Conservation (phyloP, 2,888 invertebrate genomes). For the Terebella lapidaria region DNA sequence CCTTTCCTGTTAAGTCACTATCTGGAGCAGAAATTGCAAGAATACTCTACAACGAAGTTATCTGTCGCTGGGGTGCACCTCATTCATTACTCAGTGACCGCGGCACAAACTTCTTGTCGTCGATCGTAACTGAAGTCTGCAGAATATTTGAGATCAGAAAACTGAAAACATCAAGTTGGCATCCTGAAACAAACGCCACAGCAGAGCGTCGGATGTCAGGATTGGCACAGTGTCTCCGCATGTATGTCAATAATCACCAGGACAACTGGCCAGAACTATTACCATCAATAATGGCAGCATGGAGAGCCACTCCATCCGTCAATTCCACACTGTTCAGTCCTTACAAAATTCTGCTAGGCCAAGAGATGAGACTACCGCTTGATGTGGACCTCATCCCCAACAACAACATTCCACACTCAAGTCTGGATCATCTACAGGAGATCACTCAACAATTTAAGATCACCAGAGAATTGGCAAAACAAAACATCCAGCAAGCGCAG, state of each 20-base stretch:
- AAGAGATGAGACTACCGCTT: too few species aligned
- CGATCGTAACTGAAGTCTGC: background rate
- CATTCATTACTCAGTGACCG: background rate
- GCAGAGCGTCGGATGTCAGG: background rate
- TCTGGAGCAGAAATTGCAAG: background rate
- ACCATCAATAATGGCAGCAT: background rate
- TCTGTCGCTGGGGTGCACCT: background rate
- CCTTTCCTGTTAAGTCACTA: too few species aligned
- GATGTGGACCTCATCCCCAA: too few species aligned
- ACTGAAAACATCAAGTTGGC: background rate
- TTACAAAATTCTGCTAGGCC: too few species aligned
- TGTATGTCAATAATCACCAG: background rate
- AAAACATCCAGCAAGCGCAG: too few species aligned
- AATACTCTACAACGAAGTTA: background rate
- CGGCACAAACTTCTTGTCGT: background rate
- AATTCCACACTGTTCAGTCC: too few species aligned
- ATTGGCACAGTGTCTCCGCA: background rate
- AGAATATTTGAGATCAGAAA: background rate
- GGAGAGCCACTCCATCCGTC: background rate
- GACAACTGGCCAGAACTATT: background rate
- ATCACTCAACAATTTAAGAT: too few species aligned
- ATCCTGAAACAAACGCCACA: background rate
- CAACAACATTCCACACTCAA: too few species aligned
- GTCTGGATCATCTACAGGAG: too few species aligned
- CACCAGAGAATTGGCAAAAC: too few species aligned